Evolutionary conservation across 1,140 invertebrate species (phyloP), one percentile per base, ranked within the genome.

Genomic region (Nasonia longicornis): DNA sequence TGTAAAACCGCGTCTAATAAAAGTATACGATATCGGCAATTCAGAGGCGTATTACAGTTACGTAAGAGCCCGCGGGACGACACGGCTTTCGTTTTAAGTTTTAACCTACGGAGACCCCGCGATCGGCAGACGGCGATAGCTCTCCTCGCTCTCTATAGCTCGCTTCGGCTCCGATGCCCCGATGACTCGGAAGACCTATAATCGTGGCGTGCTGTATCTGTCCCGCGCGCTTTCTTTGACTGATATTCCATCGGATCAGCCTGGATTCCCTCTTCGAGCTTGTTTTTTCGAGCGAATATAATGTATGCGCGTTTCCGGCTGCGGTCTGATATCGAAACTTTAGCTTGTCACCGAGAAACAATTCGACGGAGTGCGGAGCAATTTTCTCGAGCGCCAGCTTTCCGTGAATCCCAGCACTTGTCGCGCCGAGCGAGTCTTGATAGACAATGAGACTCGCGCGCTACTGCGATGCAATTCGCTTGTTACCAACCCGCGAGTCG

Each of bases 121-220:
- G 58, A 35, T 31, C 58, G 6, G 52, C 20, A n/a, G 20, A 58
- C 16, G 20, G 52, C 52, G 52, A 58, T 58, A 58, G 52, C 6
- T 20, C 52, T n/a, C 52, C 16, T 7, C 20, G 20, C 72, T 74
- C 22, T n/a, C 26, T 26, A 26, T 26, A 10, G 45, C 42, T 22
- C n/a, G 45, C 48, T 63, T 75, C 42, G 10, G 4, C 10, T 72
- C 22, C 1, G 42, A 12, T 31, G 67, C 3, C 16, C 16, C 16
- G 8, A 72, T 72, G 71, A 72, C 71, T 72, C 14, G 48, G 48
- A 58, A 74, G 72, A 58, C 72, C 48, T 74, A 74, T 31, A 74
- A 74, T 74, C 7, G 20, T 12, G 48, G 52, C 31, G 45, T 74
- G 29, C 26, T 52, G 29, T 52, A 58, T 35, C 26, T 70, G 26